These are phyloP conservation scores for Neuroterus valhalla DNA, from an alignment of 1,140 invertebrate species.

Conservation along the genomic window DNA sequence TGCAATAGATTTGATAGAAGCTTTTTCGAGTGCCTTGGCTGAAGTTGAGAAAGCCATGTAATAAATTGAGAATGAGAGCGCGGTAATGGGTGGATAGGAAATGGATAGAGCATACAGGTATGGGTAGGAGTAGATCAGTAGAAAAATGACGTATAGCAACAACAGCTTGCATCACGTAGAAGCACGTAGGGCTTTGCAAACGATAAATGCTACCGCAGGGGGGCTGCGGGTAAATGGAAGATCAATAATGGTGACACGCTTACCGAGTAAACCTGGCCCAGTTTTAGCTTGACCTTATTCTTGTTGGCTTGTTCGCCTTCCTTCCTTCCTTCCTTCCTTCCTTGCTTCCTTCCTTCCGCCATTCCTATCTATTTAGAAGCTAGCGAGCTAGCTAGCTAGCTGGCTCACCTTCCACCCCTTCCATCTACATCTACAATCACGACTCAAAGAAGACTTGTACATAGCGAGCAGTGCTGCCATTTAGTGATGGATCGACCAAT, in stretches of 20 bases:
- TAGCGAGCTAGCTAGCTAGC: neutral
- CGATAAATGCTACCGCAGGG: slow-evolving; percentile 37
- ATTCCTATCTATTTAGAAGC: slow-evolving; percentile 22
- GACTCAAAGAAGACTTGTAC: slow-evolving; percentile 24
- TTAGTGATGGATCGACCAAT: neutral
- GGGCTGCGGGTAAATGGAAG: slow-evolving; percentile 54
- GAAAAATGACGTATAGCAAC: slow-evolving; percentile 16
- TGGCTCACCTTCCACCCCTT: slow-evolving; percentile 36
- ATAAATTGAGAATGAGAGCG: neutral
- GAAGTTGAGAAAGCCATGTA: slow-evolving; percentile 36
- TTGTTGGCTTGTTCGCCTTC: slow-evolving; percentile 43
- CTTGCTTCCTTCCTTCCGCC: slow-evolving; percentile 35
- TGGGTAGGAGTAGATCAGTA: neutral
- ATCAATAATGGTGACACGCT: slow-evolving; percentile 73
- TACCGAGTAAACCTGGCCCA: slow-evolving; percentile 74
- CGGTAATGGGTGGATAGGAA: neutral
- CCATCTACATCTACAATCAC: slow-evolving; percentile 28
- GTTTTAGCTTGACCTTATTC: slow-evolving; percentile 68
- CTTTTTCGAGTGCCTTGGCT: slow-evolving; percentile 16
- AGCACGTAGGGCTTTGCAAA: slow-evolving; percentile 4
- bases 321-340: slow-evolving; percentile 34
- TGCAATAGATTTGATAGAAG: slow-evolving; percentile 18
- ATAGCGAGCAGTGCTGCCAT: slow-evolving; percentile 17
- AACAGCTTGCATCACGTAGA: slow-evolving; percentile 17
- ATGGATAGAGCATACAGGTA: slow-evolving; percentile 16